Percentiles rank a stretch among this genome's conserved stretches.
These are phyloP conservation scores for Leptura quadrifasciata DNA, from an alignment of 2,888 invertebrate species.

Conservation along the genomic window DNA sequence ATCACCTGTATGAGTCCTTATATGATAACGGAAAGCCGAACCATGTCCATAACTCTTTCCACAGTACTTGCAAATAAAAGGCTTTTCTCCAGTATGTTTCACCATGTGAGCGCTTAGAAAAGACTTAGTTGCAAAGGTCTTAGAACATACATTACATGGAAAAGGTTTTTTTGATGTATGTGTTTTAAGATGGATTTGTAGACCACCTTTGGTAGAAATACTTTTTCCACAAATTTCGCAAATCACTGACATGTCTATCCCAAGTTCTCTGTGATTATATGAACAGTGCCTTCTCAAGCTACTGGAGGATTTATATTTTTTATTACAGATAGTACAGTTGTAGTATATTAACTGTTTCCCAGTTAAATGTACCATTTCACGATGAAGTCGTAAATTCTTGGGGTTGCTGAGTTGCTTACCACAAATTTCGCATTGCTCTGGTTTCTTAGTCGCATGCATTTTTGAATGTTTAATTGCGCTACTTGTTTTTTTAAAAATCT, in stretches of 20 bases:
- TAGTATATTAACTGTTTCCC: slow-evolving; percentile 65
- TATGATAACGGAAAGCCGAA: slow-evolving; percentile 61
- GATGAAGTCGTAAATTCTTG: slow-evolving; percentile 54
- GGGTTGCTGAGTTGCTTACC: slow-evolving; percentile 60
- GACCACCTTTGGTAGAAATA: slow-evolving; percentile 58
- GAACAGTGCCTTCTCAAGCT: slow-evolving; percentile 71
- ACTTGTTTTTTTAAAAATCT: slow-evolving; percentile 59
- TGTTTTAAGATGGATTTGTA: slow-evolving; percentile 64
- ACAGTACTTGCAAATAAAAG: slow-evolving; percentile 61
- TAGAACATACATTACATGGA: slow-evolving; percentile 67
- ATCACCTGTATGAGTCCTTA: slow-evolving; percentile 63
- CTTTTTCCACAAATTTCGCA: slow-evolving; percentile 62
- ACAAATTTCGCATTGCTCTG: slow-evolving; percentile 68
- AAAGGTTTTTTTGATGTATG: slow-evolving; percentile 69
- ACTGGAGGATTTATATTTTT: slow-evolving; percentile 67
- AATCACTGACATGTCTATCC: slow-evolving; percentile 73
- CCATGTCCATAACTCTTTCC: slow-evolving; percentile 58
- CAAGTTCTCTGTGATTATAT: slow-evolving; percentile 59
- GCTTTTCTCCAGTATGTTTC: slow-evolving; percentile 65
- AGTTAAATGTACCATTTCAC: slow-evolving; percentile 67
- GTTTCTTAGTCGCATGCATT: slow-evolving; percentile 57
- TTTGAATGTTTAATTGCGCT: slow-evolving; percentile 49
- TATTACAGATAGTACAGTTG: slow-evolving; percentile 74
- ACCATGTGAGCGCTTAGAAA: slow-evolving; percentile 65
- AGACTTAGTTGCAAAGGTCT: slow-evolving; percentile 68